These are phyloP conservation scores for Aldabrachelys gigantea DNA, from an alignment of 2,113 vertebrate genomes.

Conservation along the genomic window DNA sequence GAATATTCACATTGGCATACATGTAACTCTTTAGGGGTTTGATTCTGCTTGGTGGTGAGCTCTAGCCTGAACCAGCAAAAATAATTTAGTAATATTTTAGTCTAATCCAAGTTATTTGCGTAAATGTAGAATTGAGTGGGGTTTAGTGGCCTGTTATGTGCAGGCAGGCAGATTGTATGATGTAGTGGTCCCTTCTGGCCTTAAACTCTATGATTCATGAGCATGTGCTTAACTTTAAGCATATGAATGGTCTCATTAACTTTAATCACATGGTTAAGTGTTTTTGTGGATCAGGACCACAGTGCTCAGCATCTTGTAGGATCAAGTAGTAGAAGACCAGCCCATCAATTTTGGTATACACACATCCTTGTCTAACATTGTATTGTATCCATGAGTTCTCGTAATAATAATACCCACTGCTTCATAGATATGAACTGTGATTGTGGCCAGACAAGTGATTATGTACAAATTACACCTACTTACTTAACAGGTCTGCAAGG, in stretches of 20 bases:
- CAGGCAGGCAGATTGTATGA: background rate
- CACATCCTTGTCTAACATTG: background rate
- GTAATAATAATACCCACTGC: background rate
- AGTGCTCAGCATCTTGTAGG: background rate
- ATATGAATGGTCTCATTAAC: accelerated
- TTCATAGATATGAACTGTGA: background rate
- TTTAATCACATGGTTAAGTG: background rate
- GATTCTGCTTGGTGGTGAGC: background rate
- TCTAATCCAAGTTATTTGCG: background rate
- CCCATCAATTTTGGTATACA: background rate
- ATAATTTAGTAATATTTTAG: background rate
- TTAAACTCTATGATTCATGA: accelerated
- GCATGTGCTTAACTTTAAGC: background rate
- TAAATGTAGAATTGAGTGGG: background rate
- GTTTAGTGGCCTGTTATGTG: background rate
- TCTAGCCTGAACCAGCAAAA: background rate
- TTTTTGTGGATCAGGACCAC: background rate
- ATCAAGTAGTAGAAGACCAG: background rate
- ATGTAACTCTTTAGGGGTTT: background rate
- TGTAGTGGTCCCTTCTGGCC: background rate
- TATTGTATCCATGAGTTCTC: background rate
- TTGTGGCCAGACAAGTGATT: background rate
- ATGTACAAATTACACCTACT: background rate
- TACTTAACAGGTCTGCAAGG: background rate
- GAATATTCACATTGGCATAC: background rate